Conservation (phyloP, 2,797 vertebrate species). For the Limosa lapponica region DNA sequence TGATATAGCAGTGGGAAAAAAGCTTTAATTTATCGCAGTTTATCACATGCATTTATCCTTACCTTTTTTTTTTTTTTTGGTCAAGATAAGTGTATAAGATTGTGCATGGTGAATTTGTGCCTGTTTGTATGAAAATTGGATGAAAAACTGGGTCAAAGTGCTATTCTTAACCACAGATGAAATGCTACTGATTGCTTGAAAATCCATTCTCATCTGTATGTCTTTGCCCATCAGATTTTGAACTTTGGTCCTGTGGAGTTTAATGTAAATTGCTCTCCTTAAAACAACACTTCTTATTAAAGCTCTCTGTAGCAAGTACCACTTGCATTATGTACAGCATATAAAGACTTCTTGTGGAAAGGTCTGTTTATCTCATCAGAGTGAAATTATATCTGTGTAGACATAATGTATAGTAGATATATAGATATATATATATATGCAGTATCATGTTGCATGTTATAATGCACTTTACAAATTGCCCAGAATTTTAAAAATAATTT, state of each 20-base stretch:
- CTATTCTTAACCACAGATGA: not conserved
- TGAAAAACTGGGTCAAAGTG: slow-evolving; percentile 11
- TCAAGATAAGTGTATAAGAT: not conserved
- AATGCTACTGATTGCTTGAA: not conserved
- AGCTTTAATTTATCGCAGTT: not conserved
- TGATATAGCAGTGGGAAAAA: not conserved
- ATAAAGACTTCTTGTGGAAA: not conserved
- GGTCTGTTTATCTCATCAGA: slow-evolving; percentile 41
- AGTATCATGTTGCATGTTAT: slow-evolving; percentile 12
- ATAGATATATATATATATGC: not conserved
- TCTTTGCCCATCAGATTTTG: not conserved
- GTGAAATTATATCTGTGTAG: slow-evolving; percentile 5
- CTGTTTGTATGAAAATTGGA: slow-evolving; percentile 23
- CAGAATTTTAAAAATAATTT: slow-evolving; percentile 60
- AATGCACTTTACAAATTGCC: slow-evolving; percentile 51
- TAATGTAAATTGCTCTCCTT: not conserved
- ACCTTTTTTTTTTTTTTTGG: not conserved
- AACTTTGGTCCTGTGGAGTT: not conserved
- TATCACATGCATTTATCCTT: not conserved
- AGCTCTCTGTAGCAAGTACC: not conserved
- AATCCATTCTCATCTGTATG: not conserved
- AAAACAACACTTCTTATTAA: not conserved
- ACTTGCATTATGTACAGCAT: not conserved
- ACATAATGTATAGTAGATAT: not conserved
- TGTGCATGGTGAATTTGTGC: not conserved